Base-by-base conservation (phyloP, 2,888 invertebrate genomes). In the Agriopis aurantiaria region DNA sequence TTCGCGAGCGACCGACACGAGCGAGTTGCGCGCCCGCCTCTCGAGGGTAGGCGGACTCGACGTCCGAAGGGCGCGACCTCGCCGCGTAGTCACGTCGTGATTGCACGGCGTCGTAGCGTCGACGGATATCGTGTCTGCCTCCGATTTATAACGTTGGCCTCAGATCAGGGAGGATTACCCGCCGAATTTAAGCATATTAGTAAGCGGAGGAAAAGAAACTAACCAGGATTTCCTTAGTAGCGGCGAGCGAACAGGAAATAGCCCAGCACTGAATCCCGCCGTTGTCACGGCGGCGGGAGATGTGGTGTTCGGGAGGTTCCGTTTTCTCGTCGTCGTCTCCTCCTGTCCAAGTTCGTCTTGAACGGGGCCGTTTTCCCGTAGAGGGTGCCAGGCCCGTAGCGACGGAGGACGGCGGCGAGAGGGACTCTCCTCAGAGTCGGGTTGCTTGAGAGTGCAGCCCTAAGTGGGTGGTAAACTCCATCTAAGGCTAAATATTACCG, bases 141-240 rank as follows among this genome's bases (percentile, higher is more conserved):
- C 33, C 33, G 3, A 33, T 33, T 33, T 33, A 74, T 78, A 76
- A 78, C 77, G 82, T 82, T 85, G 89, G 89, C 91, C 90, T 91
- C 90, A 87, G 87, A 88, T 86, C 83, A 91, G 88, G 87, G 81
- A 85, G 86, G 91, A 89, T 81, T 80, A 91, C 91, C 90, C 92
- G 89, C 91, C 82, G 87, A 89, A 95, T 89, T 96, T 95, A 95
- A 96, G 95, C 95, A 96, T 96, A 96, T 96, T 90, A 96, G 86
- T 96, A 95, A 95, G 95, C 95, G 95, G 95, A 95, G 96, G 95
- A 96, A 96, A 96, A 96, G 95, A 96, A 96, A 96, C 86, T 85
- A 85, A 87, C 85, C 33, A 85, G 85, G 86, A 87, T 86, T 86
- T 83, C 85, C 86, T 81, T 76, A 85, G 86, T 86, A 87, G 85